Conservation (phyloP, 1,140 invertebrate species). For the Argopecten irradians region DNA sequence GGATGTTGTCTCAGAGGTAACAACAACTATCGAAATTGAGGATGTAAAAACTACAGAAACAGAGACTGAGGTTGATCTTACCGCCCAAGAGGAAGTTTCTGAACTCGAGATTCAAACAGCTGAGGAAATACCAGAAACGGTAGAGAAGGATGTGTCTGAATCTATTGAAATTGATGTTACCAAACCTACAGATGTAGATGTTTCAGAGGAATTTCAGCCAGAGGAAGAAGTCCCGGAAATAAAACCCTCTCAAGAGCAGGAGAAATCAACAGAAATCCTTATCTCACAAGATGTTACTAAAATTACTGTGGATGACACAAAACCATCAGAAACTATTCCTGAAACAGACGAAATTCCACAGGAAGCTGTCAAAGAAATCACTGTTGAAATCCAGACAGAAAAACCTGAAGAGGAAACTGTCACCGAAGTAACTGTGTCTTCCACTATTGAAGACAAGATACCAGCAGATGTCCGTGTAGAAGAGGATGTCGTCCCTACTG, state of each 20-base stretch:
- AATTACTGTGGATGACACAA: not conserved
- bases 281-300: not conserved
- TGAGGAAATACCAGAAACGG: not conserved
- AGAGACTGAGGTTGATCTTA: not conserved
- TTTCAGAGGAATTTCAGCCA: not conserved
- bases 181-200: not conserved
- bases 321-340: slow-evolving; percentile 12
- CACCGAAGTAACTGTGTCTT: slow-evolving; percentile 32
- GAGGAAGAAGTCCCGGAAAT: slow-evolving; percentile 25
- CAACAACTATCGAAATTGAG: not conserved
- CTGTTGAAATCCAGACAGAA: slow-evolving; percentile 42
- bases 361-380: slow-evolving; percentile 31
- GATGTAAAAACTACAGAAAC: not conserved
- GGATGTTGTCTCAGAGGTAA: slow-evolving; percentile 6
- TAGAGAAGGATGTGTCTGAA: slow-evolving; percentile 1
- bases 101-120: not conserved
- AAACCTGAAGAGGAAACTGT: slow-evolving; percentile 33
- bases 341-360: not conserved
- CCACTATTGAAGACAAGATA: slow-evolving; percentile 28
- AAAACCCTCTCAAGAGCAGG: not conserved
- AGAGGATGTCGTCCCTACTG: not conserved
- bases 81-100: not conserved
- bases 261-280: not conserved
- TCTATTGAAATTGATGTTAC: not conserved
- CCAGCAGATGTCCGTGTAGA: not conserved